Percentiles rank a stretch among this genome's conserved stretches.
Conservation (phyloP, 2,888 invertebrate species). For the Diaprepes abbreviatus region DNA sequence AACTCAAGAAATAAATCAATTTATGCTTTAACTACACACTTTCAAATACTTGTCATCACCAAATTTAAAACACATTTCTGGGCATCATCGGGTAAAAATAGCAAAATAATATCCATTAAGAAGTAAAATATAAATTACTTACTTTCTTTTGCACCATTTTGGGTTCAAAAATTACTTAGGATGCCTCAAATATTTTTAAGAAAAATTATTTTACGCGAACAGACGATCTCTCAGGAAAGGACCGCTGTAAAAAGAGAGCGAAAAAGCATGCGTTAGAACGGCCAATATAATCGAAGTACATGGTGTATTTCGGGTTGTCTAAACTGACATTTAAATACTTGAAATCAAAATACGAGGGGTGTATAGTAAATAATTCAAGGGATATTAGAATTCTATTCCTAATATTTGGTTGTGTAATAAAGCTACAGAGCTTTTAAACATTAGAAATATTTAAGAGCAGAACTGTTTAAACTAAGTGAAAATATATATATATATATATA, state of each 20-base stretch:
- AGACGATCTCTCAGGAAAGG: slow-evolving; percentile 39
- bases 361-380: too few relatives aligned
- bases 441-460: too few relatives aligned
- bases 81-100: slow-evolving; percentile 1
- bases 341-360: slow-evolving; percentile 3
- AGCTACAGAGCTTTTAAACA: too few relatives aligned
- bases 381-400: too few relatives aligned
- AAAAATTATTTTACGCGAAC: slow-evolving; percentile 27
- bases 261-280: not conserved
- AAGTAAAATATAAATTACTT: slow-evolving; percentile 32
- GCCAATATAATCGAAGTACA: not conserved
- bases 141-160: slow-evolving; percentile 51
- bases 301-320: slow-evolving; percentile 8
- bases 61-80: slow-evolving; percentile 23
- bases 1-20: too few relatives aligned
- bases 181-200: slow-evolving; percentile 39
- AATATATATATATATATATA: too few relatives aligned
- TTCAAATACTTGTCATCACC: slow-evolving; percentile 31
- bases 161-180: slow-evolving; percentile 30
- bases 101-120: slow-evolving; percentile 29
- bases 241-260: slow-evolving; percentile 42
- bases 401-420: too few relatives aligned
- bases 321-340: too few relatives aligned
- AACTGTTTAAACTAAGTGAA: too few relatives aligned
- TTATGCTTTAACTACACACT: slow-evolving; percentile 6